phyloP scores from a whole-genome alignment of 2,888 invertebrate species.

The Fragum sueziense region DNA sequence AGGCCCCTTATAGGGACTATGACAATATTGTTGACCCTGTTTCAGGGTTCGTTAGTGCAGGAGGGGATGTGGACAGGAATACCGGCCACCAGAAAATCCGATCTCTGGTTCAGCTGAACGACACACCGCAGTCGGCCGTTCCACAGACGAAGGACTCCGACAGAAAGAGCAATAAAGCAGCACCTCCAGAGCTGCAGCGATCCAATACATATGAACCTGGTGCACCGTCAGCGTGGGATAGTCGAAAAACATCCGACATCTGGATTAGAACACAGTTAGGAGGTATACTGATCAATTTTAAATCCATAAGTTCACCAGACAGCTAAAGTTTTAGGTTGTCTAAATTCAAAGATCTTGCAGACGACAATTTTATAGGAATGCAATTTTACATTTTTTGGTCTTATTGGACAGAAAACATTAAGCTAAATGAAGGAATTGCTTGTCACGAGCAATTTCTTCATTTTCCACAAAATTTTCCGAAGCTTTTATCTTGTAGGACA shows the following conservation, averaged over 20 bases:
- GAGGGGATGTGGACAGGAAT: constrained; percentile 78
- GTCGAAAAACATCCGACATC: constrained; percentile 75
- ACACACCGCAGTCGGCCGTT: constrained; percentile 74
- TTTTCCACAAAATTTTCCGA: no score
- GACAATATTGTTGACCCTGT: constrained; percentile 81
- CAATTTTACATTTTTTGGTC: no score
- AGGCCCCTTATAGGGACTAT: constrained; percentile 76
- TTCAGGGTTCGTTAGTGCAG: constrained; percentile 80
- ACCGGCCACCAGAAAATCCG: constrained; percentile 75
- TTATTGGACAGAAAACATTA: no score
- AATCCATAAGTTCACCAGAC: no score
- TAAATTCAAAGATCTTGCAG: no score
- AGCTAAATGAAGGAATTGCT: no score
- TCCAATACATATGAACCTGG: constrained; percentile 75
- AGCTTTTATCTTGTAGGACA: no score
- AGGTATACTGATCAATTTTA: no score
- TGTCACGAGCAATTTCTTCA: no score
- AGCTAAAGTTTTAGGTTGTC: no score
- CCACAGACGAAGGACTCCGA: constrained; percentile 73
- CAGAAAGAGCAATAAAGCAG: constrained; percentile 64
- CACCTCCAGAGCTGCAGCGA: constrained; percentile 74
- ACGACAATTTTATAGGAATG: no score
- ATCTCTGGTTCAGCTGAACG: constrained; percentile 74
- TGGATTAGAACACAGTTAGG: constrained; percentile 77
- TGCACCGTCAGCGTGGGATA: constrained; percentile 79